A percentile compares a stretch with the other conserved stretches of the same genome.
These are phyloP conservation scores for Oxygymnocypris stewartii DNA, from an alignment of 2,113 vertebrate species.

Conservation along the genomic window DNA sequence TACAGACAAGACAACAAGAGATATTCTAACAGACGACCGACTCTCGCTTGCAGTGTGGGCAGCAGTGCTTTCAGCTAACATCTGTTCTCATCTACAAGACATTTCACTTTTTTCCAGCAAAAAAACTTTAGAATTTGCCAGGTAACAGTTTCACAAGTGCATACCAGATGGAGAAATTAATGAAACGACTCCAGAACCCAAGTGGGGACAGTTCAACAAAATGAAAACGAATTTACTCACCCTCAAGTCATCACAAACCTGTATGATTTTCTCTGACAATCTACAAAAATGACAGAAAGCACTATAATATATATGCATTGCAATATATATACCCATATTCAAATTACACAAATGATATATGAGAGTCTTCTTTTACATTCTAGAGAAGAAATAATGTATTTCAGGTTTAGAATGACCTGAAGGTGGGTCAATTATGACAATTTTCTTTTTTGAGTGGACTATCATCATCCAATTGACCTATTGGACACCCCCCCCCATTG, in stretches of 20 bases:
- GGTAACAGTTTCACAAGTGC: slow-evolving; percentile 6
- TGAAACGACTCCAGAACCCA: background rate
- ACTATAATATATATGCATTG: too few species aligned
- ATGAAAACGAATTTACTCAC: background rate
- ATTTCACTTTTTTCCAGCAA: background rate
- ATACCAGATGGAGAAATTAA: background rate
- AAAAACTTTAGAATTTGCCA: background rate
- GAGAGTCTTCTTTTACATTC: background rate
- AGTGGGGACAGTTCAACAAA: background rate
- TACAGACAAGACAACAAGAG: slow-evolving; percentile 11
- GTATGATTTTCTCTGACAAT: background rate
- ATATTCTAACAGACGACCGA: slow-evolving; percentile 3
- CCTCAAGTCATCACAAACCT: background rate
- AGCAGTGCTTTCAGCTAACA: slow-evolving; percentile 26
- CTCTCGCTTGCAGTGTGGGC: slow-evolving; percentile 8
- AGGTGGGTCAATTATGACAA: background rate
- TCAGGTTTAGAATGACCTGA: background rate
- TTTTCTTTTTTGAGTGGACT: background rate
- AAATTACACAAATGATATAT: background rate
- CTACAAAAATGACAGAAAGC: background rate
- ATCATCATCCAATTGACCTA: background rate
- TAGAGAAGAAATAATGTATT: background rate
- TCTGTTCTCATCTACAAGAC: slow-evolving; percentile 20
- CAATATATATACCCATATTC: background rate
- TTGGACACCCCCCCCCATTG: too few species aligned